phyloP scores from a whole-genome alignment of 30 jellyfish, hydroid and myxozoan species.

The Turritopsis dohrnii region DNA sequence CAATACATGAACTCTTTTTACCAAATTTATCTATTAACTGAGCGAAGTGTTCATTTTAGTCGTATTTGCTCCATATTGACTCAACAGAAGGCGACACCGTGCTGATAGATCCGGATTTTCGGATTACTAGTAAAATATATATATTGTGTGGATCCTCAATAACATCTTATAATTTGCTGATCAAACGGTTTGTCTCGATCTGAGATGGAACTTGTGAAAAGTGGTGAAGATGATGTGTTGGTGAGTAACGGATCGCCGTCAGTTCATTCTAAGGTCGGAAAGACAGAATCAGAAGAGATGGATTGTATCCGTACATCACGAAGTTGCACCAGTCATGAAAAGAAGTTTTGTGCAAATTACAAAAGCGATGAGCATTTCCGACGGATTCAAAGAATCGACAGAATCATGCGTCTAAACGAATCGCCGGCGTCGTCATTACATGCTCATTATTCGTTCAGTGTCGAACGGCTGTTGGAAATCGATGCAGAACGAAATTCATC shows the following conservation, averaged over 20 bases:
- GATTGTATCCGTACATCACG: neutral
- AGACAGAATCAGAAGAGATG: neutral
- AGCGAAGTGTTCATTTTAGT: neutral
- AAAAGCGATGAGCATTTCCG: conserved; percentile 2
- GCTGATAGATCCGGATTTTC: neutral
- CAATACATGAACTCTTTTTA: neutral
- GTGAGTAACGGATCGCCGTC: neutral
- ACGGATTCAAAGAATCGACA: conserved; percentile 6
- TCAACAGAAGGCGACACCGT: neutral
- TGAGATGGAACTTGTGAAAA: too few relatives aligned
- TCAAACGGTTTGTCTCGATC: too few relatives aligned
- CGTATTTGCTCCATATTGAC: neutral
- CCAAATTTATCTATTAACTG: neutral
- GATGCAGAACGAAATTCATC: neutral
- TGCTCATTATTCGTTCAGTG: conserved; percentile 2
- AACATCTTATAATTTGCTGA: neutral
- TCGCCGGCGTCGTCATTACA: neutral
- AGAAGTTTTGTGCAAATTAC: neutral
- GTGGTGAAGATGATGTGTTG: neutral
- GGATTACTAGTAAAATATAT: neutral
- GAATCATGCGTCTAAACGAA: neutral
- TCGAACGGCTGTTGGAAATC: neutral
- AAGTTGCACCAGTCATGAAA: neutral
- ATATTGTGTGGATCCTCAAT: neutral
- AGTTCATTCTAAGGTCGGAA: neutral